Evolutionary conservation across 2,888 invertebrate species (phyloP).

Genomic region (Andricus quercusramuli): DNA sequence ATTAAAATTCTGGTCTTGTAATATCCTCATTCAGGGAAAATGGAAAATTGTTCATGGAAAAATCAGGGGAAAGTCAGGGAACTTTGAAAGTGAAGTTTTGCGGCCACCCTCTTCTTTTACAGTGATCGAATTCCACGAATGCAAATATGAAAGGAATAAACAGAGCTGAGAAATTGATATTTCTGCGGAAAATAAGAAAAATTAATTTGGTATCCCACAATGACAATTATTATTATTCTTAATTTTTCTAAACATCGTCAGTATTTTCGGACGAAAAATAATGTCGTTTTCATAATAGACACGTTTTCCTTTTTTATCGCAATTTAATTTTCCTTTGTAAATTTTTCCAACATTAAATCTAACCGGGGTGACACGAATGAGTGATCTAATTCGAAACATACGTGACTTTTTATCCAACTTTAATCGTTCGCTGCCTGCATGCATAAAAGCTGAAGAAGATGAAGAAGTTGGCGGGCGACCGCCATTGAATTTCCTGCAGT

Average conservation of each 20-base stretch:
- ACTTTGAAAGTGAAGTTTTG: too few species aligned
- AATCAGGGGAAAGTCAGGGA: too few species aligned
- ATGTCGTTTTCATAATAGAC: background rate
- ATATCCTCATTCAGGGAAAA: too few species aligned
- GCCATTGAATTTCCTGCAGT: conserved; percentile 65
- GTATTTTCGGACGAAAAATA: background rate
- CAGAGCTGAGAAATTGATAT: too few species aligned
- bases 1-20: too few species aligned
- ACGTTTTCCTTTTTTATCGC: background rate
- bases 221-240: background rate
- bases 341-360: conserved; percentile 8
- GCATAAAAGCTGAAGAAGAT: conserved; percentile 37
- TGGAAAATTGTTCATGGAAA: too few species aligned
- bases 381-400: conserved; percentile 19
- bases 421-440: conserved; percentile 33
- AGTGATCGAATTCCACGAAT: too few species aligned
- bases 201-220: background rate
- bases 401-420: conserved; percentile 20
- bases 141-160: too few species aligned
- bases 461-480: conserved; percentile 41
- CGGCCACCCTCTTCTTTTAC: too few species aligned
- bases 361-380: conserved; percentile 10
- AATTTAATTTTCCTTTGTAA: conserved; percentile 1
- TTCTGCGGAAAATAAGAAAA: too few species aligned
- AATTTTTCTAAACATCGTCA: background rate